phyloP scores from a whole-genome alignment of 2,113 vertebrate species.

The Lagopus muta region DNA sequence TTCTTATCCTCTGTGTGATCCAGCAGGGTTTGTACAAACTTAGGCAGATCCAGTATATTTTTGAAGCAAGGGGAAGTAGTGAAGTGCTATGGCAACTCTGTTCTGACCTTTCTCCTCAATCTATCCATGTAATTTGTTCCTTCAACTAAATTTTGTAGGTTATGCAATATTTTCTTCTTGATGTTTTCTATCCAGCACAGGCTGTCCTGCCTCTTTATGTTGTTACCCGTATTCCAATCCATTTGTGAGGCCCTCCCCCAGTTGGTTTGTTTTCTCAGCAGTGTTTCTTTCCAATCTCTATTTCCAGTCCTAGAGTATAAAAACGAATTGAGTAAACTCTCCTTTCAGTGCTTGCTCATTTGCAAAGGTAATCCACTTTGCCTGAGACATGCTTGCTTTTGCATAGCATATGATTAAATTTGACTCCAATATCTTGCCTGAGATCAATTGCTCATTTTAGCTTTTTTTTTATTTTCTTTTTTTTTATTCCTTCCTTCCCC shows the following conservation, averaged over 20 bases:
- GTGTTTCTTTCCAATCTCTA: not conserved
- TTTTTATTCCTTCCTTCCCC: not conserved
- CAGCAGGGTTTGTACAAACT: not conserved
- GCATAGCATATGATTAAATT: constrained; percentile 39
- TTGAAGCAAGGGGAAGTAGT: not conserved
- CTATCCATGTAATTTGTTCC: not conserved
- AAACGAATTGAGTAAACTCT: constrained; percentile 1
- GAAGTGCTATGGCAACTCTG: not conserved
- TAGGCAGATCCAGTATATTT: not conserved
- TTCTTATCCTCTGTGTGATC: not conserved
- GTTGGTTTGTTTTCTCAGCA: not conserved
- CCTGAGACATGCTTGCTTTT: constrained; percentile 29
- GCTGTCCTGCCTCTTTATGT: not conserved
- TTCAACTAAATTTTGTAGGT: not conserved
- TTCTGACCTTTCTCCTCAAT: not conserved
- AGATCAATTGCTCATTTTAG: constrained; percentile 2
- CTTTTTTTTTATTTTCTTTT: not conserved
- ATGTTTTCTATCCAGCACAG: not conserved
- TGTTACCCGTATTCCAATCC: not conserved
- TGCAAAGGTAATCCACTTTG: constrained; percentile 45
- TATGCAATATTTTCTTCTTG: not conserved
- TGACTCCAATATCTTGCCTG: not conserved
- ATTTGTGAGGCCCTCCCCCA: not conserved
- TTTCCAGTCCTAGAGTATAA: not conserved
- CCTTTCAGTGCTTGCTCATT: constrained; percentile 10